Evolutionary conservation across 2,888 invertebrate species (phyloP).

Genomic region (Adineta ricciae): DNA sequence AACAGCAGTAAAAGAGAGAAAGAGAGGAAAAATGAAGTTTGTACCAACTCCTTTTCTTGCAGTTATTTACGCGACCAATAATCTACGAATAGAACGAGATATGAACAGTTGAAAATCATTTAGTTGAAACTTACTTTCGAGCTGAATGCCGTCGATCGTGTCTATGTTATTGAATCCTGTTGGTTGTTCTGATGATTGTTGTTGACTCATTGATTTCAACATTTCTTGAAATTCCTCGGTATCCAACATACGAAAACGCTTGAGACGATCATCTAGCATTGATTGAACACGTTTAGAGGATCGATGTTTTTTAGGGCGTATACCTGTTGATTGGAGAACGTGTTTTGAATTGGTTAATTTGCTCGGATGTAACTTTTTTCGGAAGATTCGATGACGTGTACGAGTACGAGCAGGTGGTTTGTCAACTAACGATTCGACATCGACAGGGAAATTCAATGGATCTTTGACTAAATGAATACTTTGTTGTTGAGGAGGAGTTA

Average conservation of each 20-base stretch:
- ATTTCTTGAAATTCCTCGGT: slow-evolving; percentile 2
- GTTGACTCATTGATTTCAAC: neutral
- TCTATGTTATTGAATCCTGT: neutral
- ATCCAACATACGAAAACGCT: slow-evolving; percentile 15
- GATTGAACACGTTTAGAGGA: neutral
- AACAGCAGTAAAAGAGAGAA: neutral
- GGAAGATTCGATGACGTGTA: neutral
- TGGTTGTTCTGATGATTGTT: neutral
- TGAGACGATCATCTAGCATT: neutral
- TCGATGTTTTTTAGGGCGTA: neutral
- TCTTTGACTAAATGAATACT: neutral
- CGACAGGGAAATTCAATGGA: neutral
- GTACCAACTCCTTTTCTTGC: neutral
- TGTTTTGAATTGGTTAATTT: neutral
- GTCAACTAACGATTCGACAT: neutral
- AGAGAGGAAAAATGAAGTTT: neutral
- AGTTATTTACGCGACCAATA: neutral
- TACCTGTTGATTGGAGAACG: neutral
- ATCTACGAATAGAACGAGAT: neutral
- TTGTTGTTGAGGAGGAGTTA: neutral
- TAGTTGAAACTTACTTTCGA: neutral
- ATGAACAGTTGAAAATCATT: neutral
- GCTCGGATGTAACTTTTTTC: neutral
- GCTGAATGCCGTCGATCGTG: neutral
- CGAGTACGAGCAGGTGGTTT: neutral